A percentile compares a stretch with the other conserved stretches of the same genome.
Conservation (phyloP, 2,113 vertebrate genomes). For the Brienomyrus brachyistius region DNA sequence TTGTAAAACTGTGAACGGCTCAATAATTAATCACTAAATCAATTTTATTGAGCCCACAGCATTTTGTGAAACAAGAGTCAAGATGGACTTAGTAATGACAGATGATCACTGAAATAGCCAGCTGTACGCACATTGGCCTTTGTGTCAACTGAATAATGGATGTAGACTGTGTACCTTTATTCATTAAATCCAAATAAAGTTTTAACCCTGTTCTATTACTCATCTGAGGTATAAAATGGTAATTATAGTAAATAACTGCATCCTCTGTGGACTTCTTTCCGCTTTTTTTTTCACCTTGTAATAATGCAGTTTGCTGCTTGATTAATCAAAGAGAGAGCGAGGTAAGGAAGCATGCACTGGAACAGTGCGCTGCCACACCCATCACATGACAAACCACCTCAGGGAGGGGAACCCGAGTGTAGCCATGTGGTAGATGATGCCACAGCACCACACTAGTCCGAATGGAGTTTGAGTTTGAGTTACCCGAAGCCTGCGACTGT, state of each 20-base stretch:
- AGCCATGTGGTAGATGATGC: no score
- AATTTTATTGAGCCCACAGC: conserved; percentile 40
- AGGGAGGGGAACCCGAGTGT: no score
- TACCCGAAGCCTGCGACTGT: not conserved
- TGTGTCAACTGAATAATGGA: not conserved
- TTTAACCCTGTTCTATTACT: not conserved
- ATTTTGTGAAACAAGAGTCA: conserved; percentile 43
- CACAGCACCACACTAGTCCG: no score
- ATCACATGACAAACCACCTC: no score
- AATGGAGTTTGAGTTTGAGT: not conserved
- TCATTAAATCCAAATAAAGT: not conserved
- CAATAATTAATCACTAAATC: conserved; percentile 52
- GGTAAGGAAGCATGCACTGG: no score
- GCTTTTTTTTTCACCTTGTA: not conserved
- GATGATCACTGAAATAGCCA: conserved; percentile 18
- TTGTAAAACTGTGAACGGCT: conserved; percentile 44
- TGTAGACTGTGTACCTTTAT: not conserved
- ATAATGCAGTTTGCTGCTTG: not conserved
- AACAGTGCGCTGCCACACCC: no score
- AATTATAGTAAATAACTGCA: not conserved
- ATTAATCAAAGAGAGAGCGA: not conserved
- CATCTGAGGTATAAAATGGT: not conserved
- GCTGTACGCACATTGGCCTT: not conserved
- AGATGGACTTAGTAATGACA: conserved; percentile 37
- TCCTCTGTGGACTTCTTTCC: not conserved